Conservation (phyloP, 37 sponge, comb jelly and placozoan species). For the Dysidea cf. avara region DNA sequence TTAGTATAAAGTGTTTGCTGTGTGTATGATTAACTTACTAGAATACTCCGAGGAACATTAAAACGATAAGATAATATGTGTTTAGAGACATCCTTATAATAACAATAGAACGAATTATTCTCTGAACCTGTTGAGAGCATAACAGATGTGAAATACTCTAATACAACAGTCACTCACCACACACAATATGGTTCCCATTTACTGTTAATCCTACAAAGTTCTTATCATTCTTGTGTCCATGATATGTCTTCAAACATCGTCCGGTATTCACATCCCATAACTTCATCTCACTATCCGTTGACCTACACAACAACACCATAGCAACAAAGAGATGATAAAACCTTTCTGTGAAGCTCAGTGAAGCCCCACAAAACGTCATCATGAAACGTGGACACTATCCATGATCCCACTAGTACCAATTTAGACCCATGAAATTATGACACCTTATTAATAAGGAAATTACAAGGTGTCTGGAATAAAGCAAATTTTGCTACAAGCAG, state of each 20-base stretch:
- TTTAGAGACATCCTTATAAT: constrained; percentile 61
- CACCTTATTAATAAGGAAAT: too few species aligned
- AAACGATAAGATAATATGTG: constrained; percentile 65
- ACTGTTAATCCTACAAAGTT: constrained; percentile 88
- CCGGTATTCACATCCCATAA: constrained; percentile 50
- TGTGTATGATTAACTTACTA: constrained; percentile 58
- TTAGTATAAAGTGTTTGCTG: too few species aligned
- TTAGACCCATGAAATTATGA: too few species aligned
- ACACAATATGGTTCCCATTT: constrained; percentile 67
- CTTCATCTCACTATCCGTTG: constrained; percentile 88
- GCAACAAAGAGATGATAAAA: too few species aligned
- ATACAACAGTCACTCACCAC: too few species aligned
- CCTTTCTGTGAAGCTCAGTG: too few species aligned
- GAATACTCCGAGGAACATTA: constrained; percentile 28
- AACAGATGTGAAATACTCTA: background rate
- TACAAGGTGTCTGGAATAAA: too few species aligned
- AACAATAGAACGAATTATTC: constrained; percentile 77
- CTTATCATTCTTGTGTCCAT: constrained; percentile 84
- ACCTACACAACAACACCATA: too few species aligned
- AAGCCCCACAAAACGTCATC: too few species aligned
- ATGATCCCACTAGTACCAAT: too few species aligned
- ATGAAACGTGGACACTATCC: too few species aligned
- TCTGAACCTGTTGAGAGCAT: background rate
- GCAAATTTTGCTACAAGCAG: too few species aligned
- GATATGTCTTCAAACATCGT: constrained; percentile 50